Evolutionary conservation across 1,140 invertebrate genomes (phyloP).

Genomic region (Nephila pilipes): DNA sequence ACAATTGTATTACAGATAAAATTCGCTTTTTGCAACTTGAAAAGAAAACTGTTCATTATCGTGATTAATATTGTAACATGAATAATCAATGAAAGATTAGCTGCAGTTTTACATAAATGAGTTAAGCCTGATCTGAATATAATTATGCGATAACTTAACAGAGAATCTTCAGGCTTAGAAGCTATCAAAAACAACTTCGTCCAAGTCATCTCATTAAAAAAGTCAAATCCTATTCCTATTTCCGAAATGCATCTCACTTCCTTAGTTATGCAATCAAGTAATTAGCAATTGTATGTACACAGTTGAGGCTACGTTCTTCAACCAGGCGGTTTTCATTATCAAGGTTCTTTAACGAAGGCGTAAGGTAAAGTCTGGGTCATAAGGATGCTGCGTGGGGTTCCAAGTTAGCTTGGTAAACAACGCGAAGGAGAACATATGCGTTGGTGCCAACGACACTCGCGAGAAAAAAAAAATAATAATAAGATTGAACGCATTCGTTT

Average conservation of each 20-base stretch:
- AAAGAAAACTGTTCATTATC: no score
- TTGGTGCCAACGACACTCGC: conserved; percentile 35
- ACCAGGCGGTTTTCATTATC: conserved; percentile 22
- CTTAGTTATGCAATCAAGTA: neutral
- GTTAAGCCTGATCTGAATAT: no score
- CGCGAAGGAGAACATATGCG: conserved; percentile 4
- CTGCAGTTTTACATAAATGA: no score
- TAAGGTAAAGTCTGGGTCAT: conserved; percentile 48
- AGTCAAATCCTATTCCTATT: no score
- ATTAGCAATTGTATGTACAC: conserved; percentile 11
- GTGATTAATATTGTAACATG: no score
- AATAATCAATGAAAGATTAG: no score
- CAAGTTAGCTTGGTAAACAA: neutral
- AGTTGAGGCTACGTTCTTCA: neutral
- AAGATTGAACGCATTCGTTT: neutral
- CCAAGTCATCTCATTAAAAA: no score
- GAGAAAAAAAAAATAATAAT: neutral
- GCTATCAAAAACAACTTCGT: no score
- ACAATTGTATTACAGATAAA: no score
- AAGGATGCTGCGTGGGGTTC: conserved; percentile 51
- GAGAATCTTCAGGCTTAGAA: no score
- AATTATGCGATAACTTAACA: no score
- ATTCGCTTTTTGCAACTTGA: no score
- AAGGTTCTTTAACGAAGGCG: neutral
- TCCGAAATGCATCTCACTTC: neutral